A percentile compares a stretch with the other conserved stretches of the same genome.
phyloP scores from a whole-genome alignment of 1,140 invertebrate genomes.

The Micrasema longulum region DNA sequence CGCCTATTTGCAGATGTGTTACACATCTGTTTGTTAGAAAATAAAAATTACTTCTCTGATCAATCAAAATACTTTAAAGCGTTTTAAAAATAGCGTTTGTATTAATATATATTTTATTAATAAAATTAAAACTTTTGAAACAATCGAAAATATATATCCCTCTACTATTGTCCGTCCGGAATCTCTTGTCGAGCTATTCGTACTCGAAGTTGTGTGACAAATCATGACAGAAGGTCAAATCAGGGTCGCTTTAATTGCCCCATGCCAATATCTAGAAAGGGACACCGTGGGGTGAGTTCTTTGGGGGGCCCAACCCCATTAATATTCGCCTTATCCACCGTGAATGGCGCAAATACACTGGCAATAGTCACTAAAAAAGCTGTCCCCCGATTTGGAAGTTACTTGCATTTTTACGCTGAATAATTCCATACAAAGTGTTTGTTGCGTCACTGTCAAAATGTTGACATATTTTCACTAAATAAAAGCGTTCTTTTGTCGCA shows the following conservation, averaged over 20 bases:
- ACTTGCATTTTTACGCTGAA: constrained; percentile 50
- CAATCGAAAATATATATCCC: no score
- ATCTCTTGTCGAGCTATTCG: constrained; percentile 23
- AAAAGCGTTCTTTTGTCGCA: constrained; percentile 40
- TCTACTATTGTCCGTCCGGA: not conserved
- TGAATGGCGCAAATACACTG: constrained; percentile 39
- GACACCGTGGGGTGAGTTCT: constrained; percentile 30
- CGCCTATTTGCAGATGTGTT: no score
- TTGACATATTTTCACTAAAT: constrained; percentile 51
- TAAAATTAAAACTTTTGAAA: no score
- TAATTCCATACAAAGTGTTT: constrained; percentile 47
- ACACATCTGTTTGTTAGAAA: no score
- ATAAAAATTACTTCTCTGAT: no score
- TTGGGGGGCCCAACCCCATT: constrained; percentile 39
- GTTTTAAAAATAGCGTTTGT: no score
- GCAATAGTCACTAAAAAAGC: constrained; percentile 39
- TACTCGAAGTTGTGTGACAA: constrained; percentile 52
- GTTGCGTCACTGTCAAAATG: constrained; percentile 49
- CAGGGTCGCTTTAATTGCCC: constrained; percentile 54
- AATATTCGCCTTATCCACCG: constrained; percentile 37
- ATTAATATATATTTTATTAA: no score
- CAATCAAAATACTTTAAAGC: no score
- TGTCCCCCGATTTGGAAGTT: constrained; percentile 35
- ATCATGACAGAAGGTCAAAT: constrained; percentile 56
- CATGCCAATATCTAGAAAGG: constrained; percentile 45